Evolutionary conservation across 2,113 vertebrate species (phyloP), one percentile per base, ranked within the genome.

Genomic region (Hipposideros armiger): DNA sequence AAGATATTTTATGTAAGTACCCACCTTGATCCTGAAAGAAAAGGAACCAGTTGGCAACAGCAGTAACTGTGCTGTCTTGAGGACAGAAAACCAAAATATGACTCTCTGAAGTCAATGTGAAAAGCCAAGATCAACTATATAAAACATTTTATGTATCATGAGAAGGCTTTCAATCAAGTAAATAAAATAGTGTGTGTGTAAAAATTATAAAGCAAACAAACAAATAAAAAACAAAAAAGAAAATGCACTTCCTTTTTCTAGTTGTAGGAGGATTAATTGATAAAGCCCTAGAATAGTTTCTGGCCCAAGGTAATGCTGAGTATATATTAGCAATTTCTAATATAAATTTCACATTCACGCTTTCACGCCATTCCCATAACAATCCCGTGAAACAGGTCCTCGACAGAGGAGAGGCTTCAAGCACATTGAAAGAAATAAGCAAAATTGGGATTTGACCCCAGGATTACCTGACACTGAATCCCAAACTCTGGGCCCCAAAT

Each of bases 1-100:
- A 99, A 97, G 96, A 77, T 98, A 60, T 96, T 99, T 14, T 99
- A 98, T 98, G 99, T 99, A 98, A 98, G 98, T 85, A 99, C 96
- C 69, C 96, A 96, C 80, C 92, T 98, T 72, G 99, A 99, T 97
- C 98, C 98, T 96, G 92, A 94, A 90, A 98, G 74, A 93, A 87
- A 96, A 42, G 40, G 90, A 92, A 92, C 30, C 42, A 85, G 32
- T 60, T 26, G 86, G 19, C 94, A 96, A 92, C 90, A 82, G 95
- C 84, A 97, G 85, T 0, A 7, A 87, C 76, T 95, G 94, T 96
- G 64, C 97, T 97, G 85, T 4, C 56, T 93, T 28, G 62, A 93
- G 0, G 19, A 28, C 50, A 91, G 82, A 47, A 96, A 78, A 54
- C 24, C 72, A 54, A 66, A 72, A 76, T 2, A 85, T 74, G 93